Evolutionary conservation across 2,888 invertebrate species (phyloP), one percentile per base, ranked within the genome.

Genomic region (Ochropacha duplaris): DNA sequence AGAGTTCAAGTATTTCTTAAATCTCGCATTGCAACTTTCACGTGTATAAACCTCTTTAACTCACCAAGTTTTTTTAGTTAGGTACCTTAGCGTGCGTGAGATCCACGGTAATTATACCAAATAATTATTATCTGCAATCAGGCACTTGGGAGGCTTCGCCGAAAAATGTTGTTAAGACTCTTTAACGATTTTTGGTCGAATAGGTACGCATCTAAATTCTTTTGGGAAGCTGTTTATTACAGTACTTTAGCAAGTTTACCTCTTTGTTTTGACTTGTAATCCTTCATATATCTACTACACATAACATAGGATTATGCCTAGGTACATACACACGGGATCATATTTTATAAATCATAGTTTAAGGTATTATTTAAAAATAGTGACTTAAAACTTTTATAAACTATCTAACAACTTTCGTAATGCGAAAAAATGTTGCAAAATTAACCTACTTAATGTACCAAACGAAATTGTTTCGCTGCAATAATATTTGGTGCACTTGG

Each of bases 21-120:
- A 65, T 75, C 71, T 74, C 64, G 75, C 78, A 74, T 74, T 61
- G 72, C 81, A 73, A 81, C 90, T 89, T 90, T 89, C 89, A 82
- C 88, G 74, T 60, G 65, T 70, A 36, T n/a, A 36, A 36, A 65
- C 51, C 64, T 64, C 60, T 59, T 28, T 55, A 24, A 64, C 58
- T 59, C 60, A 60, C 57, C 62, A 61, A 4, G 60, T 57, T 59
- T 24, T 64, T 61, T 63, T 62, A 59, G 58, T 65, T 61, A 61
- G 66, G 57, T 65, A 67, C 31, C 31, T 31, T 52, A 19, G 52
- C 31, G 16, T 65, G 69, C 67, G 75, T 69, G 71, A 71, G 68
- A 68, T 71, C 59, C 62, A 65, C 62, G 65, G 66, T 76, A 78
- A 77, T 78, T 72, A 73, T 60, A 59, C 50, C 62, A 64, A 52